Base-by-base conservation (phyloP, 2,888 invertebrate species). In the Diaprepes abbreviatus region DNA sequence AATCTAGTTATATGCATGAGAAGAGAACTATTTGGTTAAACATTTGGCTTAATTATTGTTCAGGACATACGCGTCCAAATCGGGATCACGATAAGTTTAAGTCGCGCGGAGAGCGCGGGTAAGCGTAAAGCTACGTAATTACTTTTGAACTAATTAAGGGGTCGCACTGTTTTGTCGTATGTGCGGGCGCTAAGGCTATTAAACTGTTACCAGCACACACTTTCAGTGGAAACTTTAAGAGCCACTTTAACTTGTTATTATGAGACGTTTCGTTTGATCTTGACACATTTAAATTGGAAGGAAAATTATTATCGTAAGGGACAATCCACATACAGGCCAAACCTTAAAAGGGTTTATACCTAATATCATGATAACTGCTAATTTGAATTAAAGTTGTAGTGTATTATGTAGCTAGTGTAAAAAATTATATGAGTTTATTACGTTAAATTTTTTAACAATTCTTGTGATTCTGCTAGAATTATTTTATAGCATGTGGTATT, bases 71-170 rank as follows among this genome's bases (percentile, higher is more conserved):
- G 43, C 50, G 66, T 59, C 43, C 67, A 55, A 67, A 62, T 67
- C 54, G 60, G 19, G 60, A 60, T 48, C 54, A 33, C 59, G 60
- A 62, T 55, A 55, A 55, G 28, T 62, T 67, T 21, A 38, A 54
- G 60, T 35, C 21, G 24, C 43, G 14, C 24, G 66, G 24, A 28
- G 50, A 12, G 52, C 17, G 52, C 48, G 79, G 79, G 77, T 78
- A 76, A 78, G 80, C 79, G 75, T 79, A 78, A 79, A 79, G 80
- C 76, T 78, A 75, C 77, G 78, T 82, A 81, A 82, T 82, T 81
- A 81, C 80, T 81, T 80, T 77, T 76, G 76, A 80, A 81, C 80
- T 81, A 81, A 81, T 82, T 82, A 81, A 79, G 77, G 79, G 77
- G 75, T 75, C 74, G 74, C 68, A 73, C 73, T 78, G 76, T 78